Conservation (phyloP, 2,888 invertebrate genomes). For the Zootermopsis nevadensis region DNA sequence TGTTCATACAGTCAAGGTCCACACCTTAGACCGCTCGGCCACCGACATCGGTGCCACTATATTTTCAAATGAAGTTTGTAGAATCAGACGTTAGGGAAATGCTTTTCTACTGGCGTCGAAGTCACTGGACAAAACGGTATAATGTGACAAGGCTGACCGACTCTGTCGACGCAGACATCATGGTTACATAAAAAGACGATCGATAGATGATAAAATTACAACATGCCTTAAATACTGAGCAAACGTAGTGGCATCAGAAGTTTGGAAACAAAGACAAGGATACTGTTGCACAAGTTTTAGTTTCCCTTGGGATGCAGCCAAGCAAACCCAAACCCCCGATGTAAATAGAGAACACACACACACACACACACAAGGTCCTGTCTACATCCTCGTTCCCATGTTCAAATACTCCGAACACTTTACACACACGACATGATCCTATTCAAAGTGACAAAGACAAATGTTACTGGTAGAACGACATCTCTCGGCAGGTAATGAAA, state of each 20-base stretch:
- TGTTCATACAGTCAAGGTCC: too few relatives aligned
- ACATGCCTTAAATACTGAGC: too few relatives aligned
- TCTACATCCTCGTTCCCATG: background rate
- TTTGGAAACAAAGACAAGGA: background rate
- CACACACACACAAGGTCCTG: background rate
- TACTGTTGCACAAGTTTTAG: background rate
- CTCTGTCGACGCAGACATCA: too few relatives aligned
- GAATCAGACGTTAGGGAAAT: too few relatives aligned
- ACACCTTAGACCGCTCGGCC: too few relatives aligned
- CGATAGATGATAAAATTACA: too few relatives aligned
- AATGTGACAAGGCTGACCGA: too few relatives aligned
- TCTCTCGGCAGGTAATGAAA: background rate
- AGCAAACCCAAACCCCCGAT: background rate
- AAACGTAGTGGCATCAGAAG: background rate
- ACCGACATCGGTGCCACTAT: too few relatives aligned
- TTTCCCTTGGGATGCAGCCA: background rate
- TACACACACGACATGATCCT: background rate
- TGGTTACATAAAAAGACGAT: too few relatives aligned
- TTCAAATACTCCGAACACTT: slow-evolving; percentile 3
- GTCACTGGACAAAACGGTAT: too few relatives aligned
- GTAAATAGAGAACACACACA: background rate
- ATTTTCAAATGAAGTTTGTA: too few relatives aligned
- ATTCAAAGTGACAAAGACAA: background rate
- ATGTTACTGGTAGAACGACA: background rate
- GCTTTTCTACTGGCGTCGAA: too few relatives aligned